Conservation (phyloP, 2,888 invertebrate species). For the Chrysina gloriosa region DNA sequence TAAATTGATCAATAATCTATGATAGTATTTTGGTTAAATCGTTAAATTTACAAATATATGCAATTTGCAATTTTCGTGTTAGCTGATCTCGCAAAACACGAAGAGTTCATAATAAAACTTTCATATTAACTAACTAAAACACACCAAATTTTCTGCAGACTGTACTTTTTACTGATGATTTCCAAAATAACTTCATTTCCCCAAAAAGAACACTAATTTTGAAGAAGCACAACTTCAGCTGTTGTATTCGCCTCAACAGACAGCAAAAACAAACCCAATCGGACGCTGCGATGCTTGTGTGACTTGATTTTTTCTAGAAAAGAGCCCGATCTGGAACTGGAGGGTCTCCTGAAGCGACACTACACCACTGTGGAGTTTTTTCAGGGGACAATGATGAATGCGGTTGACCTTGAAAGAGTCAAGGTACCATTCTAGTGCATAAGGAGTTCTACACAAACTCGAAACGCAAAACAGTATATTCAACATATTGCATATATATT, state of each 20-base stretch:
- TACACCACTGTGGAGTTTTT: conserved; percentile 99
- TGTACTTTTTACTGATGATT: too few species aligned
- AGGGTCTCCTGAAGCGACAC: conserved; percentile 99
- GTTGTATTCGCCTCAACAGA: neutral
- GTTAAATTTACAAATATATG: too few species aligned
- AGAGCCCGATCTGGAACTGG: conserved; percentile 99
- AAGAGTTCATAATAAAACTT: too few species aligned
- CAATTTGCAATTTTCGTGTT: too few species aligned
- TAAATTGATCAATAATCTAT: too few species aligned
- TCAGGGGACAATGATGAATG: conserved; percentile 99
- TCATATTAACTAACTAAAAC: too few species aligned
- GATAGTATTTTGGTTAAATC: too few species aligned
- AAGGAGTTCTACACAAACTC: conserved; percentile 12
- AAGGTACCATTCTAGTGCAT: conserved; percentile 77
- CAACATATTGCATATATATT: conserved; percentile 42
- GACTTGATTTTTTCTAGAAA: conserved; percentile 79
- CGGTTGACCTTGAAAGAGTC: conserved; percentile 99
- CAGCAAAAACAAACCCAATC: neutral
- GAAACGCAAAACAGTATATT: conserved; percentile 30
- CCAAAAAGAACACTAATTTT: too few species aligned
- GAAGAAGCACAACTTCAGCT: too few species aligned
- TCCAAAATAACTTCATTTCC: too few species aligned
- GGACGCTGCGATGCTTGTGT: conserved; percentile 18
- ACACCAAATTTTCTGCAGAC: too few species aligned
- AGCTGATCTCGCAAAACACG: too few species aligned